These are phyloP conservation scores for Arbacia lixula DNA, from an alignment of 53 echinoderm and acorn worm genomes.

Conservation along the genomic window DNA sequence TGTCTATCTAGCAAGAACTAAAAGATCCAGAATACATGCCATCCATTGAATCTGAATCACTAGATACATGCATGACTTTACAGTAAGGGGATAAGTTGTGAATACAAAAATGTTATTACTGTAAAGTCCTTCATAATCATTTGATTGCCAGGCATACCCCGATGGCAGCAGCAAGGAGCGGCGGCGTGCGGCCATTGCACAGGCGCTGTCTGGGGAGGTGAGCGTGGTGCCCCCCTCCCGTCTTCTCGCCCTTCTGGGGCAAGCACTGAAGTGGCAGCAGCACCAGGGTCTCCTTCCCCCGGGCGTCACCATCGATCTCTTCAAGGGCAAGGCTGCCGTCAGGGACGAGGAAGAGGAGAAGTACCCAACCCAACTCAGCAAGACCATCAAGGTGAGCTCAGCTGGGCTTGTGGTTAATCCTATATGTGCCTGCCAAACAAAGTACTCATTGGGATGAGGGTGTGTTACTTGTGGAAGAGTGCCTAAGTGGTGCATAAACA, in stretches of 20 bases:
- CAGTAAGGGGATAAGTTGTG: no score
- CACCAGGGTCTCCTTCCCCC: conserved; percentile 97
- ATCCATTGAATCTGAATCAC: no score
- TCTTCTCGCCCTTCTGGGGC: conserved; percentile 94
- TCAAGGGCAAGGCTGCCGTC: conserved; percentile 98
- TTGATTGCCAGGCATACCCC: conserved; percentile 94
- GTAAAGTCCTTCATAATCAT: not conserved
- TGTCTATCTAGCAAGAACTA: no score
- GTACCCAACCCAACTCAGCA: conserved; percentile 97
- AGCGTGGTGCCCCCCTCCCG: conserved; percentile 99
- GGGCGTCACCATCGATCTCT: conserved; percentile 95
- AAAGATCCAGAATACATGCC: no score
- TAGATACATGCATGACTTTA: no score
- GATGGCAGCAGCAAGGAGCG: conserved; percentile 98
- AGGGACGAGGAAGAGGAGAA: conserved; percentile 98
- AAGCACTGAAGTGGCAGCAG: conserved; percentile 99
- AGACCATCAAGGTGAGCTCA: conserved; percentile 87
- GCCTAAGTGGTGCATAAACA: no score
- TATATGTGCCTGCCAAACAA: not conserved
- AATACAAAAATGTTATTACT: no score
- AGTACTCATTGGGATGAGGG: no score
- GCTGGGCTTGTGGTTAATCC: not conserved
- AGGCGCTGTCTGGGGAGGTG: conserved; percentile 95
- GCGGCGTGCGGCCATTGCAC: conserved; percentile 90
- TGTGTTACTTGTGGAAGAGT: no score